A percentile compares a stretch with the other conserved stretches of the same genome.
Conservation (phyloP, 53 echinoderm and acorn worm genomes). For the Stichopus horrens region DNA sequence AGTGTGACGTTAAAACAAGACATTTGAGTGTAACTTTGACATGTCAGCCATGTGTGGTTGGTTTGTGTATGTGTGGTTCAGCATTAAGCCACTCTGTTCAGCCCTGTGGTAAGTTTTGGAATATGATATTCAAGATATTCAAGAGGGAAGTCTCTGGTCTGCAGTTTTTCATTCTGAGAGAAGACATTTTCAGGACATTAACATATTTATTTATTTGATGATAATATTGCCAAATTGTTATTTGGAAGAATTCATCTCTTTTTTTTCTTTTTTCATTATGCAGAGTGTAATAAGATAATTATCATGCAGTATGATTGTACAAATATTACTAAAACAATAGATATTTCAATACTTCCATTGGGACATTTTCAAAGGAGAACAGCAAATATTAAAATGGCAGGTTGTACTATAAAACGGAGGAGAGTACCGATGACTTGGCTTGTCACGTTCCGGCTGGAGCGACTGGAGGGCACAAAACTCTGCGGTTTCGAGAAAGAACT, state of each 20-base stretch:
- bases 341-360: slow-evolving; percentile 46
- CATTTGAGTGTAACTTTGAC: too few relatives aligned
- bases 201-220: slow-evolving; percentile 3
- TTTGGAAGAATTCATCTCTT: background rate
- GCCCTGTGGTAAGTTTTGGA: background rate
- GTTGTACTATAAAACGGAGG: slow-evolving; percentile 39
- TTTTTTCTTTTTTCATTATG: slow-evolving; percentile 23
- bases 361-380: background rate
- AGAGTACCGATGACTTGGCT: slow-evolving; percentile 30
- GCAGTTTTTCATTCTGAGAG: background rate
- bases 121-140: background rate
- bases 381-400: slow-evolving; percentile 17
- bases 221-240: background rate
- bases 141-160: background rate
- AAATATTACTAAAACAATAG: slow-evolving; percentile 30
- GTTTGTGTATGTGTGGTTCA: background rate
- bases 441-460: background rate
- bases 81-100: background rate
- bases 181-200: slow-evolving; percentile 14
- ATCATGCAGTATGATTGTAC: slow-evolving; percentile 45
- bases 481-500: background rate
- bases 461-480: background rate
- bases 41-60: too few relatives aligned
- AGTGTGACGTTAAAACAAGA: too few relatives aligned
- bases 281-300: slow-evolving; percentile 41